A percentile compares a stretch with the other conserved stretches of the same genome.
phyloP scores from a whole-genome alignment of 2,113 vertebrate genomes.

The Rhegmatorhina hoffmannsi region DNA sequence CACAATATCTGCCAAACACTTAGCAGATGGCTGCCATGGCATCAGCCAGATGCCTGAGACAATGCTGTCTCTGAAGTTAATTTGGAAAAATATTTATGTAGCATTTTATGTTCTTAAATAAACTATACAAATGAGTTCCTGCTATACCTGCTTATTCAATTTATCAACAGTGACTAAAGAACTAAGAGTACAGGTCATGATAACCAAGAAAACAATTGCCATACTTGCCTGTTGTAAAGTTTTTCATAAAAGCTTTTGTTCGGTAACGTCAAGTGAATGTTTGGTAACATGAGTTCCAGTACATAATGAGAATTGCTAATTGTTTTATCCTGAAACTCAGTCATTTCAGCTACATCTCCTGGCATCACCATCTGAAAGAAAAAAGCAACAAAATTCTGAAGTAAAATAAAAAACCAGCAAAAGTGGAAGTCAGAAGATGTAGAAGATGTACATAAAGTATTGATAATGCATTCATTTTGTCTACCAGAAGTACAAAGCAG shows the following conservation, averaged over 20 bases:
- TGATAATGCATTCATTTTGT: not conserved
- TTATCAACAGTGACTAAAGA: not conserved
- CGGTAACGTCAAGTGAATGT: slow-evolving; percentile 86
- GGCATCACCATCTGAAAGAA: slow-evolving; percentile 93
- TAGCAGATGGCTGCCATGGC: not conserved
- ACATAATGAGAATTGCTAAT: slow-evolving; percentile 93
- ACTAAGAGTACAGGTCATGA: not conserved
- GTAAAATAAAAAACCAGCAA: not conserved
- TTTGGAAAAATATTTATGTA: not conserved
- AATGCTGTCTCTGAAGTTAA: not conserved
- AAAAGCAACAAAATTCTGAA: not conserved
- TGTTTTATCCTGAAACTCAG: slow-evolving; percentile 95
- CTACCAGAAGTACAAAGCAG: not conserved
- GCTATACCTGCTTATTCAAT: not conserved
- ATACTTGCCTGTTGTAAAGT: slow-evolving; percentile 89
- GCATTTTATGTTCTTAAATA: not conserved
- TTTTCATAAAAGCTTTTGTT: slow-evolving; percentile 94
- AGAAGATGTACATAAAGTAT: not conserved
- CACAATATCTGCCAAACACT: not conserved
- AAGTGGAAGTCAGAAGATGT: not conserved
- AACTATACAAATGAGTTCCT: not conserved
- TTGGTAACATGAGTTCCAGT: slow-evolving; percentile 89
- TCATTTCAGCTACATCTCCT: slow-evolving; percentile 93
- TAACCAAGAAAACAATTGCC: not conserved
- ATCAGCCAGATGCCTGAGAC: not conserved